Conservation (phyloP, 2,113 vertebrate species). For the Osmerus mordax region DNA sequence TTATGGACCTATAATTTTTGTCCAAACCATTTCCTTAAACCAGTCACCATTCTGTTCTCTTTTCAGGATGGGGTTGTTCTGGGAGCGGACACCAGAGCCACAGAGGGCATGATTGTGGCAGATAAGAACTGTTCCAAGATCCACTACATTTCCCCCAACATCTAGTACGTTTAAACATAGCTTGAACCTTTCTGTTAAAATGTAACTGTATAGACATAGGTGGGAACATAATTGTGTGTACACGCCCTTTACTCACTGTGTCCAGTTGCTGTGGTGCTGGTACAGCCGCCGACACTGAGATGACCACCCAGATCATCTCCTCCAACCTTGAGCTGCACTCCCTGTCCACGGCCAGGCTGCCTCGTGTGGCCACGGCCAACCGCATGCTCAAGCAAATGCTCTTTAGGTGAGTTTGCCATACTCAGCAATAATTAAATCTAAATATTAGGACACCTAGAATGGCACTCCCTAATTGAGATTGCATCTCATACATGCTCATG, state of each 20-base stretch:
- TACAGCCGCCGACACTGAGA: slow-evolving; percentile 96
- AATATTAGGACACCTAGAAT: too few species aligned
- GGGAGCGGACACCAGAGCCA: slow-evolving; percentile 92
- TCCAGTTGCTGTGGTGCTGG: slow-evolving; percentile 93
- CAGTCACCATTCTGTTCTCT: slow-evolving; percentile 3
- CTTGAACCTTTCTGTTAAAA: not conserved
- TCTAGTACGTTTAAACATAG: slow-evolving; percentile 81
- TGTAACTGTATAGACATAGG: too few species aligned
- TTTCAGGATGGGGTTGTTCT: slow-evolving; percentile 87
- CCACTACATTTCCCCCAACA: slow-evolving; percentile 95
- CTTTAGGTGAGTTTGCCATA: slow-evolving; percentile 79
- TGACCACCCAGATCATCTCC: slow-evolving; percentile 97
- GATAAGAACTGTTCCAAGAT: slow-evolving; percentile 99
- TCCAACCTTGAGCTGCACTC: slow-evolving; percentile 96
- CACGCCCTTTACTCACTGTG: slow-evolving; percentile 4
- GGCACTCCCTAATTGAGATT: too few species aligned
- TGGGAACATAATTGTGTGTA: not conserved
- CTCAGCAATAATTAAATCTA: not conserved
- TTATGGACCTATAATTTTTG: too few species aligned
- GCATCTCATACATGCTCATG: too few species aligned
- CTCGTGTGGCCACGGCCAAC: slow-evolving; percentile 91
- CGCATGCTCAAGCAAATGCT: slow-evolving; percentile 99
- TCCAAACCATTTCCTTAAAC: too few species aligned
- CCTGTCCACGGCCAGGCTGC: slow-evolving; percentile 86
- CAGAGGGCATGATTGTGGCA: slow-evolving; percentile 93